Evolutionary conservation across 2,888 invertebrate species (phyloP), one percentile per base, ranked within the genome.

Genomic region (Melanostoma scalare): DNA sequence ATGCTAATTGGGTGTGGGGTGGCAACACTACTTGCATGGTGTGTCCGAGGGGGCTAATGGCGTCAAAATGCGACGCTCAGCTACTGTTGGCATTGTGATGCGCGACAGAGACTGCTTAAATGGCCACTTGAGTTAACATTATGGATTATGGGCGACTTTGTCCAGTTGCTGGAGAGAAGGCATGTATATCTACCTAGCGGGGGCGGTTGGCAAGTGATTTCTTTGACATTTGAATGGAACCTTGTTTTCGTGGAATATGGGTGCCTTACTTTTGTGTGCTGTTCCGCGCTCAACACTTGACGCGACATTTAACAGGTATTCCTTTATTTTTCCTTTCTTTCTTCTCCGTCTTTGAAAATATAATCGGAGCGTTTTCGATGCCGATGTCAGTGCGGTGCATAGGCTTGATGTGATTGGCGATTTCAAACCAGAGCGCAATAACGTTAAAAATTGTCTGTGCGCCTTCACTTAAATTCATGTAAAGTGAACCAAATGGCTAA

Each of bases 1-100:
- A 82, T 82, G 82, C 77, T 82, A 82, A 82, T 82, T 82, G 73
- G 73, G 77, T 82, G 77, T 77, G 78, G 82, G 82, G 82, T 82
- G 82, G 82, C 68, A 82, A 77, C 82, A 77, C 82, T 82, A 44
- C 20, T 48, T 48, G 60, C 56, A 31, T 73, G 69, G 73, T 82
- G 82, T 73, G 73, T 82, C 77, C 73, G 68, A 82, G 73, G 68
- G 81, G 82, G 73, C 77, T 82, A 82, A 82, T 82, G 82, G 82
- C 82, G 82, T 82, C 82, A 82, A 82, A 82, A 82, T 77, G 68
- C 77, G 77, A 77, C 77, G 77, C 77, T 77, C 73, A 38, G 82
- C 82, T 82, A 82, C 82, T 73, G 82, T 77, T 63, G 82, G 73
- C 73, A 77, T 77, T 82, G 82, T 65, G 82, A 82, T 82, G 82